Base-by-base conservation (phyloP, 2,888 invertebrate genomes). In the Diarsia mendica region DNA sequence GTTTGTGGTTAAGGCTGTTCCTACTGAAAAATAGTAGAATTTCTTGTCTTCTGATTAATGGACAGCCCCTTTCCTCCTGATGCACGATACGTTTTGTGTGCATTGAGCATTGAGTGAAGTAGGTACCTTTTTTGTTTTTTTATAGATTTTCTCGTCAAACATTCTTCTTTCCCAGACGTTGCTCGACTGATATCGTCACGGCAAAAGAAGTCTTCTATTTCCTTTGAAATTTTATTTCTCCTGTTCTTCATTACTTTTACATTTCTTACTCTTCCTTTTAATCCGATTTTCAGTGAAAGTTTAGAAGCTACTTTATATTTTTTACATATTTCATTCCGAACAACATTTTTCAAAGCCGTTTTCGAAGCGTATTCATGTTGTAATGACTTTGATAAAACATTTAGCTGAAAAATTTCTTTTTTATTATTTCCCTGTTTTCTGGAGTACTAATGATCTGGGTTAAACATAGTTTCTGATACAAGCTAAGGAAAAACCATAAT, bases 241-340 rank as follows among this genome's bases (percentile, higher is more conserved):
- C 61, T 61, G 61, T 61, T 61, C 61, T 61, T 61, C 61, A 39
- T 61, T 61, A 61, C 61, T 61, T 61, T 61, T 61, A 20, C 61
- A 61, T 39, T 39, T 61, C 39, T 61, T 39, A 39, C 33, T 39
- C 39, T 39, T 39, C 39, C 39, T 61, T 33, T 53, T 51, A 53
- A 53, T 53, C 53, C 53, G 53, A 53, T 53, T 53, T 53, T 53
- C 53, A 53, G 53, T 53, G 53, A n/a, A 53, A 53, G 39, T 20
- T 60, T 33, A 33, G 60, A 60, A 60, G 28, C 33, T 60, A 60
- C 18, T 60, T 60, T 60, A 33, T 60, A 60, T 60, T 60, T 60
- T 60, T 60, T 33, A 33, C 60, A 51, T 51, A 51, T 51, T 51
- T 51, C 49, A 51, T 51, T 51, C 15, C 49, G 49, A 51, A 51